Conservation (phyloP, 2,888 invertebrate genomes). For the Drosophila ezoana region DNA sequence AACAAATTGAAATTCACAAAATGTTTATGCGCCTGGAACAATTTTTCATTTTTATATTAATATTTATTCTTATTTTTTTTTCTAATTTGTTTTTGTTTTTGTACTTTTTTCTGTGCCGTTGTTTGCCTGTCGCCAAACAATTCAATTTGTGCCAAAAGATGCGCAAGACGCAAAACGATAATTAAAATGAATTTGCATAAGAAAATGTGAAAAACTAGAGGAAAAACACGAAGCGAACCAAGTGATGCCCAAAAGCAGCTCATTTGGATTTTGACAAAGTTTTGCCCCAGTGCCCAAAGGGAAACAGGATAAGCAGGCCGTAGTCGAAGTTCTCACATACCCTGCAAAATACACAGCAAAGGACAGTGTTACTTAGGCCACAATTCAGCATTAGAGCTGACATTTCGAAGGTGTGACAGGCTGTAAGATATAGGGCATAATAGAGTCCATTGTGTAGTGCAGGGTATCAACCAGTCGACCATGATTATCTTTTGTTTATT, state of each 20-base stretch:
- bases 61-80: constrained; percentile 47
- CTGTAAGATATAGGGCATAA: too few relatives aligned
- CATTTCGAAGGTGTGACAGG: too few relatives aligned
- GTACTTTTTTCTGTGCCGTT: not conserved
- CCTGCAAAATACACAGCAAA: constrained; percentile 8
- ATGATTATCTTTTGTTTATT: not conserved
- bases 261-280: constrained; percentile 32
- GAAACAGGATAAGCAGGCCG: constrained; percentile 1
- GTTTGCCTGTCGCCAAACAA: constrained; percentile 37
- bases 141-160: constrained; percentile 62
- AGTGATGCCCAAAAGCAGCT: constrained; percentile 39
- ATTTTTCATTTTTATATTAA: constrained; percentile 46
- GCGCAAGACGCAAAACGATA: constrained; percentile 63
- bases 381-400: not conserved
- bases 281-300: constrained; percentile 16
- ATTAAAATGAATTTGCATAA: constrained; percentile 79
- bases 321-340: constrained; percentile 10
- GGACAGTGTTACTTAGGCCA: not conserved
- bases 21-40: constrained; percentile 53
- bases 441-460: not conserved
- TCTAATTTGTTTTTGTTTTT: constrained; percentile 5
- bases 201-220: constrained; percentile 43
- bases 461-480: constrained; percentile 2
- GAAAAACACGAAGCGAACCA: constrained; percentile 23
- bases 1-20: constrained; percentile 75